These are phyloP conservation scores for Mesorhabditis belari DNA, from an alignment of 2,888 invertebrate species.

Conservation along the genomic window DNA sequence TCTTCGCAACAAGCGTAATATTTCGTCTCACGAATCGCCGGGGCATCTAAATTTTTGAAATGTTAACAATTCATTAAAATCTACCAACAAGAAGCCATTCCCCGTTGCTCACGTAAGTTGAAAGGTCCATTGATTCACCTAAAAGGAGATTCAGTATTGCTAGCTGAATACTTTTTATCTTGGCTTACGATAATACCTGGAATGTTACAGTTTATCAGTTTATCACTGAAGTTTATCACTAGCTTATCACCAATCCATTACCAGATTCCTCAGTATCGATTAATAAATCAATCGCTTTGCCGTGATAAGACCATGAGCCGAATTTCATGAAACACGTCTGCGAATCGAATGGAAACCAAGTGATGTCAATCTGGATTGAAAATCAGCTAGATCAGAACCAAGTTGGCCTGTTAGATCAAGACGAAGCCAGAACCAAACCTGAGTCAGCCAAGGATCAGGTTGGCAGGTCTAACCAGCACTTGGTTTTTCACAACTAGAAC, in stretches of 20 bases:
- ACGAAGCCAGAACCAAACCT: too few species aligned
- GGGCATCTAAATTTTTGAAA: constrained; percentile 33
- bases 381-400: too few species aligned
- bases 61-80: neutral
- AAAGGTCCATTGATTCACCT: constrained; percentile 31
- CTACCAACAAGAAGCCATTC: constrained; percentile 23
- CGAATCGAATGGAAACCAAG: constrained; percentile 33
- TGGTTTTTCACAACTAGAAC: too few species aligned
- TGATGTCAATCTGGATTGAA: constrained; percentile 40
- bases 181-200: neutral
- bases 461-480: too few species aligned
- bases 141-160: too few species aligned
- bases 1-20: constrained; percentile 76
- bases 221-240: neutral
- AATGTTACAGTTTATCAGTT: neutral
- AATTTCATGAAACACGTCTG: constrained; percentile 60
- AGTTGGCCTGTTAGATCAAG: too few species aligned
- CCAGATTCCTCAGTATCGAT: constrained; percentile 15
- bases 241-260: too few species aligned
- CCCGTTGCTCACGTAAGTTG: constrained; percentile 39
- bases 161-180: neutral
- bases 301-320: constrained; percentile 98
- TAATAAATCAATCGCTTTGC: constrained; percentile 72
- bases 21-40: constrained; percentile 52
- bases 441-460: too few species aligned